Evolutionary conservation across 2,797 vertebrate species (phyloP).

Genomic region (Tympanoctomys barrerae): DNA sequence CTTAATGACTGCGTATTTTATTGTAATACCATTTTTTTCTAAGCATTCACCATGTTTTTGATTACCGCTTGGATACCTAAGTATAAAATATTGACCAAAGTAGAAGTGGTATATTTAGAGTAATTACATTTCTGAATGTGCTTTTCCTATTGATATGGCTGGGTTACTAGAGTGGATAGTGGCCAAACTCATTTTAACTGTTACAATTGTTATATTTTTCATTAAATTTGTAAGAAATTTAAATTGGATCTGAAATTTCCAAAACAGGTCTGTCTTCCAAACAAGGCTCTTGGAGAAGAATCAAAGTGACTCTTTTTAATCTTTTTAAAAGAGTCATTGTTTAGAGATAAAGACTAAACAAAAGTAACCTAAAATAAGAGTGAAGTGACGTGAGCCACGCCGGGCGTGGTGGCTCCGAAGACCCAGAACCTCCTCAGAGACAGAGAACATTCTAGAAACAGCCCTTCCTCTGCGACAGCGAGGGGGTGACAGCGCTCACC

Average conservation of each 20-base stretch:
- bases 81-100: conserved; percentile 87
- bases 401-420: not conserved
- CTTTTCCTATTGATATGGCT: conserved; percentile 86
- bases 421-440: not conserved
- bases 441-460: conserved; percentile 38
- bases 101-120: conserved; percentile 83
- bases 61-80: not conserved
- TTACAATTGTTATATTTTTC: conserved; percentile 85
- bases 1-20: not conserved
- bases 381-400: not conserved
- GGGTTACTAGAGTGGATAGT: conserved; percentile 84
- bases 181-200: conserved; percentile 73
- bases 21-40: not conserved
- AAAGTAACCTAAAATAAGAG: not conserved
- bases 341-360: not conserved
- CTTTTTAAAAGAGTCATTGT: not conserved
- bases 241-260: conserved; percentile 83
- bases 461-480: not conserved
- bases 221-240: conserved; percentile 73
- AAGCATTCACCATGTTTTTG: not conserved
- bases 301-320: not conserved
- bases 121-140: conserved; percentile 83
- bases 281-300: not conserved
- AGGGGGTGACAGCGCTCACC: rapidly evolving
- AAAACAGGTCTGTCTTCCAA: not conserved